Evolutionary conservation across 2,888 invertebrate genomes (phyloP), one percentile per base, ranked within the genome.

Genomic region (Acanthoscelides obtectus): DNA sequence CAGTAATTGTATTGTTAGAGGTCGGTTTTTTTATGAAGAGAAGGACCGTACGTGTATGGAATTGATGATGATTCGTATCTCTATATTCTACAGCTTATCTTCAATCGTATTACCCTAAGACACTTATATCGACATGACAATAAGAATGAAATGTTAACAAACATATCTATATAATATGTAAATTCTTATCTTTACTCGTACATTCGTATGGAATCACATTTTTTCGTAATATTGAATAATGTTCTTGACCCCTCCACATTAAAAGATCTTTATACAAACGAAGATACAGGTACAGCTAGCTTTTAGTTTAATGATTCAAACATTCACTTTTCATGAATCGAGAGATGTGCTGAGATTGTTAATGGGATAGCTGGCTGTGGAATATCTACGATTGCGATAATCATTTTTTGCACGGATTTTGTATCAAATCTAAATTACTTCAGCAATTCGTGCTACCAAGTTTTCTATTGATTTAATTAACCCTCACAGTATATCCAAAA

Each of bases 151-250:
- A 66, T 66, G n/a, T 66, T 12, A 45, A 45, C 45, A 45, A 45
- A 45, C 45, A 45, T 45, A 45, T 45, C 45, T 12, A 45, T 45
- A 45, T 45, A 4, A 45, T 45, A 45, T 45, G 12, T 45, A 45
- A 45, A 45, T 45, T 12, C 45, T 45, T 45, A 45, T 12, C 17
- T 45, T 45, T 45, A 45, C 45, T 45, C 45, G 45, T 45, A 45
- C 45, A 45, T 45, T 45, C 45, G 45, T 45, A 78, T 79, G 78
- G 78, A 79, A 80, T 80, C 80, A 80, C 80, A 80, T 78, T 76
- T 76, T 75, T 67, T 45, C 45, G 6, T 69, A 75, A 74, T 72
- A 72, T 74, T 75, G 73, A 76, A 70, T 75, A 63, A 71, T 71
- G 71, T 66, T 71, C 64, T 71, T 71, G 71, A 71, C 68, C 71